A percentile compares a stretch with the other conserved stretches of the same genome.
Evolutionary conservation across 2,113 vertebrate genomes (phyloP).

Genomic region (Gopherus evgoodei): DNA sequence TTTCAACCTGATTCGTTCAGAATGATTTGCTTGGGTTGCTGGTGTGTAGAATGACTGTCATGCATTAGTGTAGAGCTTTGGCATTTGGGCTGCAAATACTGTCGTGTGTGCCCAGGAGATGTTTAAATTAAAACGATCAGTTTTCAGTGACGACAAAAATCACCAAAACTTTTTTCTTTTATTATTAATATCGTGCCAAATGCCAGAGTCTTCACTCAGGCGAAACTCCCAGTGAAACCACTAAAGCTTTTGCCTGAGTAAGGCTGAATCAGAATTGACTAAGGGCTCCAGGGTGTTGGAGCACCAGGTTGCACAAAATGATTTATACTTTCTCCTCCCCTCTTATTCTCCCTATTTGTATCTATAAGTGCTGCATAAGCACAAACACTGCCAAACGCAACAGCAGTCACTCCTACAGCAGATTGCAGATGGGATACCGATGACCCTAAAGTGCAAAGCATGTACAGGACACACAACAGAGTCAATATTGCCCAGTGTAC

Average conservation of each 20-base stretch:
- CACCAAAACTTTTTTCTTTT: background rate
- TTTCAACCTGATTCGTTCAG: background rate
- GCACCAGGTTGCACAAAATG: background rate
- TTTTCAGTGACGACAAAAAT: background rate
- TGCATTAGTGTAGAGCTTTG: fast-evolving
- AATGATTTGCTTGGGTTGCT: background rate
- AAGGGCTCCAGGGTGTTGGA: fast-evolving
- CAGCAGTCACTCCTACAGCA: fast-evolving
- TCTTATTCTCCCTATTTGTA: background rate
- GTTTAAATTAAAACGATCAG: fast-evolving
- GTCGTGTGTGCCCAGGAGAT: fast-evolving
- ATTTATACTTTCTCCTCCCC: background rate
- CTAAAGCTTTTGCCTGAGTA: background rate
- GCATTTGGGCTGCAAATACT: background rate
- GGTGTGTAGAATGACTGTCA: background rate
- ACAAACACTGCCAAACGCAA: background rate
- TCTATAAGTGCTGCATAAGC: fast-evolving
- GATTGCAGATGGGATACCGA: fast-evolving
- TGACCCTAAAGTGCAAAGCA: background rate
- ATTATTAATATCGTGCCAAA: background rate
- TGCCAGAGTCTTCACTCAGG: background rate
- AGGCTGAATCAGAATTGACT: background rate
- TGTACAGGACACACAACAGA: background rate
- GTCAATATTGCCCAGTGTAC: background rate
- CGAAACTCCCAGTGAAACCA: background rate